Conservation (phyloP, 2,113 vertebrate genomes). For the Malurus melanocephalus region DNA sequence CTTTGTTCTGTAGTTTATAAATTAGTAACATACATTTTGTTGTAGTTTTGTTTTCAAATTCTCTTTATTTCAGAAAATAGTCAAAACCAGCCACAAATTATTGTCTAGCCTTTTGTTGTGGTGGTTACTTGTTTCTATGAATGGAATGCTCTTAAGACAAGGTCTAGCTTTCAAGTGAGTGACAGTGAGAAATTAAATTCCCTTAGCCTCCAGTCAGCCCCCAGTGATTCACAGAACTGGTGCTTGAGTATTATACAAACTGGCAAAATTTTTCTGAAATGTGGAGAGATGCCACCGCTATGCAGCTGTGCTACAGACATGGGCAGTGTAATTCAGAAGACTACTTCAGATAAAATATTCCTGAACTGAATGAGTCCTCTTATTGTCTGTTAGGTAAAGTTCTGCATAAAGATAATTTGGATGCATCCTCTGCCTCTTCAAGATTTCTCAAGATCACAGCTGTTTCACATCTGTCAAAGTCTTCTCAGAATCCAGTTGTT, state of each 20-base stretch:
- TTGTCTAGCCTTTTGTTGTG: background rate
- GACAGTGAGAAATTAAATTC: background rate
- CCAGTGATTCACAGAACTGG: background rate
- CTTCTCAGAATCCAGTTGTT: background rate
- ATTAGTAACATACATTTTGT: slow-evolving; percentile 38
- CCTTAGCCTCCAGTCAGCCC: background rate
- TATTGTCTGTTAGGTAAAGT: background rate
- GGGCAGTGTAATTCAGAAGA: background rate
- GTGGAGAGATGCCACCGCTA: background rate
- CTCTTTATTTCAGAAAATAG: slow-evolving; percentile 8
- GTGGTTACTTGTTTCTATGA: background rate
- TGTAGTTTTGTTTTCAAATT: slow-evolving; percentile 10
- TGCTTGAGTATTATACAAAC: background rate
- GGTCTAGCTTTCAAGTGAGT: background rate
- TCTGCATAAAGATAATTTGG: background rate
- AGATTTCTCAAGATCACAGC: background rate
- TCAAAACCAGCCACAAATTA: background rate
- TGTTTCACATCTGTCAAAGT: background rate
- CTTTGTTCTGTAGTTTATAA: slow-evolving; percentile 45
- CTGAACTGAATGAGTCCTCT: background rate
- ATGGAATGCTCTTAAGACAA: background rate
- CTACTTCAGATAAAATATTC: background rate
- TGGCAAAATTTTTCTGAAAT: background rate
- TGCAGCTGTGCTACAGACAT: background rate
- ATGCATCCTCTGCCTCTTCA: background rate